Evolutionary conservation across 2,113 vertebrate species (phyloP), one percentile per base, ranked within the genome.

Genomic region (Varanus komodoensis): DNA sequence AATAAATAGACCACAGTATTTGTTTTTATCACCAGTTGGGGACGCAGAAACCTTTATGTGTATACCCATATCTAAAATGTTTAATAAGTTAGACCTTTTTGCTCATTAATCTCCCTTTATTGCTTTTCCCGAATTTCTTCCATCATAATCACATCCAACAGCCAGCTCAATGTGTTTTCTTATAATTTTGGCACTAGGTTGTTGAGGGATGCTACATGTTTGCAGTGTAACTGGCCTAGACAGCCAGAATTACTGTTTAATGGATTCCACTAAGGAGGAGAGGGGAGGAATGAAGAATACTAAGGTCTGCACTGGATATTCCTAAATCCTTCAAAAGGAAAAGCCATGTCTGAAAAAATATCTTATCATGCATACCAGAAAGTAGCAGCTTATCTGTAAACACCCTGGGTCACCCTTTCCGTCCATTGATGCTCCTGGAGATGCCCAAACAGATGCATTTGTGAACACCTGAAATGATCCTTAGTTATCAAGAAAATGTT

Each of bases 71-170:
- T 86, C 48, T n/a, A 52, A 54, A 54, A 54, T 54, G 38, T 79
- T 79, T 52, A 86, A 50, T 68, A 87, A 79, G 75, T 80, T 57
- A 50, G 38, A 68, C 57, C 29, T 68, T 87, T 79, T 61, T 79
- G 38, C 86, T 87, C 86, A 80, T 87, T 87, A 68, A 87, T 87
- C 86, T 68, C 80, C 80, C 52, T 86, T 50, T 79, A 87, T 87
- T 87, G 86, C 61, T 87, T 87, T 87, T 29, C 8, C 27, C 57
- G n/a, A 78, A 23, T 87, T 50, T 38, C 61, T 68, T 68, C 29
- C 75, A 87, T 87, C 86, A 79, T 80, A 79, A 48, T 80, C 75
- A 32, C 8, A 23, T 68, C 57, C 44, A 87, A 11, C 38, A 68
- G 38, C 61, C 61, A 79, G 14, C 27, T 67, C 15, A 50, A n/a